Percentiles rank a stretch among this genome's conserved stretches.
Conservation (phyloP, 1,140 invertebrate species). For the Melanaphis sacchari region DNA sequence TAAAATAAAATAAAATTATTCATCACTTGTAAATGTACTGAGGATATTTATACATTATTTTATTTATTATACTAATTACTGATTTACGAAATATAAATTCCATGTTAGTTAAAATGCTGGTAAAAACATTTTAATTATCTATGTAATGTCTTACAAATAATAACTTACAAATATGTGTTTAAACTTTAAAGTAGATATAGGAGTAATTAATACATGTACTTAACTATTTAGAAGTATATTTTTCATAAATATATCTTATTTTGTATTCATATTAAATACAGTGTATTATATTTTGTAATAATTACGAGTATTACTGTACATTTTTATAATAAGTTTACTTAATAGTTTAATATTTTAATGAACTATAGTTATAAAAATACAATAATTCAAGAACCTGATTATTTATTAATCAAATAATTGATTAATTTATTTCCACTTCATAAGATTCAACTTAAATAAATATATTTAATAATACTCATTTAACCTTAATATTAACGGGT, state of each 20-base stretch:
- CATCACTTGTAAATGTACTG: background rate
- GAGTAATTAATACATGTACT: background rate
- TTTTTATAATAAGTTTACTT: too few species aligned
- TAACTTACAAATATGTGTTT: background rate
- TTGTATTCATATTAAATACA: background rate
- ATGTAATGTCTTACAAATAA: background rate
- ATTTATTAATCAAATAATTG: background rate
- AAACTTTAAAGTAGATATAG: background rate
- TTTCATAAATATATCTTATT: background rate
- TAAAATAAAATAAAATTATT: background rate
- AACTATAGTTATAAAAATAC: background rate
- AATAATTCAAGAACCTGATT: background rate
- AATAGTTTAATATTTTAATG: background rate
- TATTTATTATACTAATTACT: background rate
- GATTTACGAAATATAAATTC: background rate
- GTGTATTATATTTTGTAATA: background rate
- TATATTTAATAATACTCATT: background rate
- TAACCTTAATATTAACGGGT: background rate
- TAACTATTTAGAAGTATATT: background rate
- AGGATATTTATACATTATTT: too few species aligned
- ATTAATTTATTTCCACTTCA: background rate
- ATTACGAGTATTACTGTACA: background rate
- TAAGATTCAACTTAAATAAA: background rate
- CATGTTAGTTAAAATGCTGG: background rate
- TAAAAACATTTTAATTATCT: background rate